A percentile compares a stretch with the other conserved stretches of the same genome.
Conservation (phyloP, 1,140 invertebrate genomes). For the Phthorimaea operculella region DNA sequence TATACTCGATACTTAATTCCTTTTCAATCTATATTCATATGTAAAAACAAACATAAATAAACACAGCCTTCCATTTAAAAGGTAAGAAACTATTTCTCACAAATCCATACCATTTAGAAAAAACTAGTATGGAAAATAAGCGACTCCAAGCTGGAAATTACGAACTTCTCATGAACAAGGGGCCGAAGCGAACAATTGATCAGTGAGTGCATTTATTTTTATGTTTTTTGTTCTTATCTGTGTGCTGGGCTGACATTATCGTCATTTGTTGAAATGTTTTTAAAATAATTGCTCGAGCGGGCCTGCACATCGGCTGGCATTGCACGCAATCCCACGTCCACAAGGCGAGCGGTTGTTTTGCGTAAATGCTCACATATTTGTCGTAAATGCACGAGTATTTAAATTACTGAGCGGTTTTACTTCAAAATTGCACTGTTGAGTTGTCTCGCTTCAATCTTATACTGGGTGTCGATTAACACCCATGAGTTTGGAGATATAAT, state of each 20-base stretch:
- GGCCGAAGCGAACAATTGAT: constrained; percentile 38
- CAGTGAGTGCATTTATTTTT: constrained; percentile 37
- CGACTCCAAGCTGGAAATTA: neutral
- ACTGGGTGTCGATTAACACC: no score
- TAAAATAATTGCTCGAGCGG: constrained; percentile 63
- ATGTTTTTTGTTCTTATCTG: constrained; percentile 49
- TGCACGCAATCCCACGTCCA: constrained; percentile 52
- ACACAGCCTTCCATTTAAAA: no score
- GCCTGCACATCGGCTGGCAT: constrained; percentile 52
- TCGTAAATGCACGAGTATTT: constrained; percentile 45
- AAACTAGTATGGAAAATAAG: constrained; percentile 3
- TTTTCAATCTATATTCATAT: no score
- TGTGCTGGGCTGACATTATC: constrained; percentile 55
- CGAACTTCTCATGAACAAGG: constrained; percentile 23
- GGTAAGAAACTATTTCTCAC: no score
- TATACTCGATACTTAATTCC: no score
- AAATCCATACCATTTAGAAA: neutral
- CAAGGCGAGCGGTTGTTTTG: constrained; percentile 29
- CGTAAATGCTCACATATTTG: constrained; percentile 64
- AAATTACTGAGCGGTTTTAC: constrained; percentile 21
- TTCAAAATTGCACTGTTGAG: constrained; percentile 32
- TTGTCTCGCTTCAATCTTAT: constrained; percentile 15
- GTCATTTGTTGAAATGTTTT: constrained; percentile 67
- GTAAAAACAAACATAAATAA: no score
- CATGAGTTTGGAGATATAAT: no score